These are phyloP conservation scores for Cheilosia variabilis DNA, from an alignment of 2,888 invertebrate genomes.

Conservation along the genomic window DNA sequence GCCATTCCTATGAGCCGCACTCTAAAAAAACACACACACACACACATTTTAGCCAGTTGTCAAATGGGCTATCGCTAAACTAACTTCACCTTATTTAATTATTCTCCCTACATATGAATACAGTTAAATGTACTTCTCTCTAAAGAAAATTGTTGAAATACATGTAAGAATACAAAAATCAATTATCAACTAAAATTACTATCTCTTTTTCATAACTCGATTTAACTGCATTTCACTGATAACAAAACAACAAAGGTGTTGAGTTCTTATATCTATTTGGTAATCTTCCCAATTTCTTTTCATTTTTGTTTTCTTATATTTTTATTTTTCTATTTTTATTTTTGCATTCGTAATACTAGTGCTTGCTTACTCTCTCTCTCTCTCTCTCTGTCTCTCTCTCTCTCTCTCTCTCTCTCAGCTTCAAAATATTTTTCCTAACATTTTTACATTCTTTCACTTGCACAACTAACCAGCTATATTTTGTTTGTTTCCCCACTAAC, in stretches of 20 bases:
- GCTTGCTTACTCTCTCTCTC: constrained; percentile 62
- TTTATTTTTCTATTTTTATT: constrained; percentile 17
- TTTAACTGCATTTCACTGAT: constrained; percentile 30
- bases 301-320: background rate
- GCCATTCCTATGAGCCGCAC: background rate
- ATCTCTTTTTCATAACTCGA: constrained; percentile 34
- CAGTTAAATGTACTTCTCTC: background rate
- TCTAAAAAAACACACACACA: background rate
- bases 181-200: constrained; percentile 60
- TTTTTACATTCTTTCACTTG: constrained; percentile 23
- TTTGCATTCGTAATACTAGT: constrained; percentile 66
- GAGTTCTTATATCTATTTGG: constrained; percentile 5
- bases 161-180: constrained; percentile 21
- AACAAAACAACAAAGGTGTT: constrained; percentile 27
- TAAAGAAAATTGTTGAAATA: background rate
- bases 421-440: constrained; percentile 34
- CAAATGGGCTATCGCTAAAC: background rate
- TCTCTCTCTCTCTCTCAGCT: constrained; percentile 27
- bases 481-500: constrained; percentile 24
- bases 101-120: background rate
- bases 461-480: constrained; percentile 37
- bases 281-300: constrained; percentile 12
- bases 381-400: too few relatives aligned
- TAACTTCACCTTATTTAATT: background rate
- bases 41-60: background rate